Evolutionary conservation across 2,113 vertebrate species (phyloP), one percentile per base, ranked within the genome.

Genomic region (Megalops atlanticus): DNA sequence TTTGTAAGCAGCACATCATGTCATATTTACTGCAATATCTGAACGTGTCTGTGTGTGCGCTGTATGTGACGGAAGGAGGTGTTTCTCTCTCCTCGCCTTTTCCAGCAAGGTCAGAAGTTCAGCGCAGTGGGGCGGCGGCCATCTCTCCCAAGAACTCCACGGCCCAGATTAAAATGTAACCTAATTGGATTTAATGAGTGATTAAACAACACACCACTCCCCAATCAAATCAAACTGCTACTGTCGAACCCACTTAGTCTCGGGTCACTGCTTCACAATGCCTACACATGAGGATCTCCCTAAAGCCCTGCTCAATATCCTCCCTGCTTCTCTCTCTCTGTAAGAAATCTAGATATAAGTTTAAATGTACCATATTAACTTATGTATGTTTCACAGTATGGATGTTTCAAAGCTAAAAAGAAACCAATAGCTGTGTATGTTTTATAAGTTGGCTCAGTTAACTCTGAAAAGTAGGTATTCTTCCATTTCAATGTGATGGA

Each of bases 41-140:
- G n/a, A n/a, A 38, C 79, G 82, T 80, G 78, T 84, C 47, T 86
- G 82, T 83, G 43, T n/a, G 39, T 45, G n/a, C 40, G 40, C 6
- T 45, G 49, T 54, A 21, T 54, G 16, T 0, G 5, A 21, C 16
- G 39, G 40, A 74, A 15, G 39, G 36, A 24, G n/a, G 24, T 38
- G 72, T n/a, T 24, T 15, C 11, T 31, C 27, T 64, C 27, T 21
- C 24, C 31, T n/a, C 11, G 6, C 21, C 14, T 21, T 43, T 27
- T 5, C 64, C 58, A n/a, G 31, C 7, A 45, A 41, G 75, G 36
- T 80, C 75, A 77, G 68, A 24, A 72, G 81, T 77, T 77, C 68
- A 72, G 41, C 75, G 4, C 43, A 58, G 75, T 35, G 6, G 64
- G 64, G n/a, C 24, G 14, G 40, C n/a, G 33, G 31, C 58, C 49